Conservation (phyloP, 2,888 invertebrate genomes). For the Patella ulyssiponensis region DNA sequence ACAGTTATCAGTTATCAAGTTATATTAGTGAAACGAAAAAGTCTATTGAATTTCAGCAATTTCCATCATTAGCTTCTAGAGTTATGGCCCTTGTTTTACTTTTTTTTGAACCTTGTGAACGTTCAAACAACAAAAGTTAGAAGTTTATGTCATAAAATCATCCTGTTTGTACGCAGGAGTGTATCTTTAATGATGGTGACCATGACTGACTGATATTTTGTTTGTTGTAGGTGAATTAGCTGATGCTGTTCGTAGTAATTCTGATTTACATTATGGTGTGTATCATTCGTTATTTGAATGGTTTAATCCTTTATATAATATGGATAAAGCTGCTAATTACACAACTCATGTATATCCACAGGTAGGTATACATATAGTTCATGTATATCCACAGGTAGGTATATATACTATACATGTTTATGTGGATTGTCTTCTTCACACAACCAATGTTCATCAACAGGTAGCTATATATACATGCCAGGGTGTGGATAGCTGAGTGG, state of each 20-base stretch:
- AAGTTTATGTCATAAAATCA: slow-evolving; percentile 48
- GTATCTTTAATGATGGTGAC: no score
- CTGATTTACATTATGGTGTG: slow-evolving; percentile 75
- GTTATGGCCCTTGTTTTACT: no score
- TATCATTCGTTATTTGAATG: slow-evolving; percentile 72
- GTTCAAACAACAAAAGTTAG: no score
- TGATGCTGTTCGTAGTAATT: slow-evolving; percentile 47
- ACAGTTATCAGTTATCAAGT: no score
- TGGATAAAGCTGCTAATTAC: slow-evolving; percentile 75
- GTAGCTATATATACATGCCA: slow-evolving; percentile 4
- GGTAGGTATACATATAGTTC: slow-evolving; percentile 65
- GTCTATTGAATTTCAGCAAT: no score
- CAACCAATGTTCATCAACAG: slow-evolving; percentile 78
- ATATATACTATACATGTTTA: no score
- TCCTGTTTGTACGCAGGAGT: slow-evolving; percentile 23
- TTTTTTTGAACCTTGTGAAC: no score
- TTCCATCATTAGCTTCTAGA: no score
- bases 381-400: no score
- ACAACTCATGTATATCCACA: slow-evolving; percentile 78
- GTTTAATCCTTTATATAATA: slow-evolving; percentile 70
- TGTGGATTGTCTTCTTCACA: slow-evolving; percentile 72
- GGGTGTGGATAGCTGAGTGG: no score
- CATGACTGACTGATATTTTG: no score
- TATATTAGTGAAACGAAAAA: no score
- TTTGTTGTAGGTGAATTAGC: slow-evolving; percentile 37